phyloP scores from a whole-genome alignment of 2,113 vertebrate genomes.

The Alethe castanea region DNA sequence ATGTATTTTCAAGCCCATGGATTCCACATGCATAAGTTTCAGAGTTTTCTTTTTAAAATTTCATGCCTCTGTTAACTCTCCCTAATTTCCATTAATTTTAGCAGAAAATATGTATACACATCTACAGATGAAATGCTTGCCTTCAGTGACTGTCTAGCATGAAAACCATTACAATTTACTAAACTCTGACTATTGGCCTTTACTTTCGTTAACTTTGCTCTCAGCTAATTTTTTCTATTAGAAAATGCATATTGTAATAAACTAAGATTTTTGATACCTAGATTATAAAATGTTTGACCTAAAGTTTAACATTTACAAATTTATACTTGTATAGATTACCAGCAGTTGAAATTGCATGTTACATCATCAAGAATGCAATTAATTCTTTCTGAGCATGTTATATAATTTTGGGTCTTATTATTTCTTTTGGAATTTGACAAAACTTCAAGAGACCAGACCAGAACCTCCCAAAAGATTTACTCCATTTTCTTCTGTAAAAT shows the following conservation, averaged over 20 bases:
- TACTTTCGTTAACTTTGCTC: neutral
- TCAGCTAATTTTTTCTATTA: neutral
- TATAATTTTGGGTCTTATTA: neutral
- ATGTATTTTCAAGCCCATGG: neutral
- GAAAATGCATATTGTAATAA: neutral
- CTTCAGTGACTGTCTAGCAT: neutral
- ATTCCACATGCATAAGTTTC: neutral
- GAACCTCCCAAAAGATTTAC: neutral
- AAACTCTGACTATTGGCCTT: neutral
- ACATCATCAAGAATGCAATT: neutral
- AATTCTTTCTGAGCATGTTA: neutral
- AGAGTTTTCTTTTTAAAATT: neutral
- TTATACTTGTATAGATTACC: neutral
- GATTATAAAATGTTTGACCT: neutral
- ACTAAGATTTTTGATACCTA: neutral
- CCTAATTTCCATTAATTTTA: neutral
- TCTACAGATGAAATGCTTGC: neutral
- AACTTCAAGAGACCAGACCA: neutral
- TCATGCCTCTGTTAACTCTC: neutral
- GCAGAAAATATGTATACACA: neutral
- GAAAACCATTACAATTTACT: neutral
- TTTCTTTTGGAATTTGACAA: neutral
- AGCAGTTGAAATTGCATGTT: neutral
- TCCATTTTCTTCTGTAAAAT: neutral
- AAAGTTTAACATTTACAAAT: neutral